phyloP scores from a whole-genome alignment of 2,888 invertebrate genomes.

The Girardia tigrina region DNA sequence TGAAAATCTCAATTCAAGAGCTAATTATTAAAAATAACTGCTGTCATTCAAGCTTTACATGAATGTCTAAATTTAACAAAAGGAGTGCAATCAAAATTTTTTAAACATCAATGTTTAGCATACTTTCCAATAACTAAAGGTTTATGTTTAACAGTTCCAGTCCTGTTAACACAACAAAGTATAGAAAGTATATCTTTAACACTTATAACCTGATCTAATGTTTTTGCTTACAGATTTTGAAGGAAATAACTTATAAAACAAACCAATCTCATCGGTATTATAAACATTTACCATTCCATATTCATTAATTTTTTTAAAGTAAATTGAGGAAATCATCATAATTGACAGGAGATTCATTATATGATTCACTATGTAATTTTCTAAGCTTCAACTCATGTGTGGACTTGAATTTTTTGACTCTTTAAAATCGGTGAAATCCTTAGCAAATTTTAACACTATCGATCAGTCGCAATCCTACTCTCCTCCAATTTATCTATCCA shows the following conservation, averaged over 20 bases:
- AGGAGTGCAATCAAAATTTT: neutral
- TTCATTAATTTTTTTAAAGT: neutral
- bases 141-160: neutral
- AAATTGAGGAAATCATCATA: neutral
- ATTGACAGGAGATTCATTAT: neutral
- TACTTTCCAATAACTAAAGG: neutral
- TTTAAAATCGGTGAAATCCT: neutral
- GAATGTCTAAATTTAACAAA: neutral
- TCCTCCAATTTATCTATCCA: neutral
- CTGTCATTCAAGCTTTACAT: neutral
- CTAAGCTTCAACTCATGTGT: no score
- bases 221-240: neutral
- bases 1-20: neutral
- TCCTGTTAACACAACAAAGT: no score
- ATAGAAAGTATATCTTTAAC: neutral
- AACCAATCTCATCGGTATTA: neutral
- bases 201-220: neutral
- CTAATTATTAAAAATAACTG: neutral
- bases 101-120: neutral
- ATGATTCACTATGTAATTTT: no score
- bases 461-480: neutral
- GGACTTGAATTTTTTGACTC: neutral
- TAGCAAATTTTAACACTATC: no score
- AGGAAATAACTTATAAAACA: constrained; percentile 6
- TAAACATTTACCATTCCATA: neutral